phyloP scores from a whole-genome alignment of 2,113 vertebrate genomes.

The Lucifuga dentata region DNA sequence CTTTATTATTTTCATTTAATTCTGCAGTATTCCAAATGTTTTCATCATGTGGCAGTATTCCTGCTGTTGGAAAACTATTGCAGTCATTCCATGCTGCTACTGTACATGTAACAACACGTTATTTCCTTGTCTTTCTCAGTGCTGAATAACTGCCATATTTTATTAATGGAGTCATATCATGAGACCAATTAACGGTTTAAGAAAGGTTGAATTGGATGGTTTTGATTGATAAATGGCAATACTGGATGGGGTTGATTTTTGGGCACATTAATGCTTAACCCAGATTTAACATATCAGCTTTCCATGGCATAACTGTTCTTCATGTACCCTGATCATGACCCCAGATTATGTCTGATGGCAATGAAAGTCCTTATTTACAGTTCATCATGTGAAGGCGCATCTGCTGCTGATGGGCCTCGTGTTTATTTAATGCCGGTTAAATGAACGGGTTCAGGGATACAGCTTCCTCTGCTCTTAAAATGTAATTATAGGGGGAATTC shows the following conservation, averaged over 20 bases:
- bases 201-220: not conserved
- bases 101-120: slow-evolving; percentile 40
- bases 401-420: slow-evolving; percentile 52
- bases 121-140: slow-evolving; percentile 13
- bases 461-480: slow-evolving; percentile 71
- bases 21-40: not conserved
- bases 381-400: slow-evolving; percentile 61
- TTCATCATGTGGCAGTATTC: too few species aligned
- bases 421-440: slow-evolving; percentile 70
- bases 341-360: slow-evolving; percentile 36
- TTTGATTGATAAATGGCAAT: slow-evolving; percentile 2
- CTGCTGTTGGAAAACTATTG: slow-evolving; percentile 13
- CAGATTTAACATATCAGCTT: slow-evolving; percentile 29
- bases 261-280: not conserved
- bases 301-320: slow-evolving; percentile 22
- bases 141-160: slow-evolving; percentile 34
- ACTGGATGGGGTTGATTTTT: not conserved
- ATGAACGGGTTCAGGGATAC: slow-evolving; percentile 65
- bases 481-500: slow-evolving; percentile 65
- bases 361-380: slow-evolving; percentile 64
- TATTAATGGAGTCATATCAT: not conserved
- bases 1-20: slow-evolving; percentile 34
- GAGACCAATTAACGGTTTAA: not conserved
- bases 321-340: slow-evolving; percentile 48
- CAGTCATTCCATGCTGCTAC: slow-evolving; percentile 12